Conservation (phyloP, 2,113 vertebrate species). For the Anolis carolinensis region DNA sequence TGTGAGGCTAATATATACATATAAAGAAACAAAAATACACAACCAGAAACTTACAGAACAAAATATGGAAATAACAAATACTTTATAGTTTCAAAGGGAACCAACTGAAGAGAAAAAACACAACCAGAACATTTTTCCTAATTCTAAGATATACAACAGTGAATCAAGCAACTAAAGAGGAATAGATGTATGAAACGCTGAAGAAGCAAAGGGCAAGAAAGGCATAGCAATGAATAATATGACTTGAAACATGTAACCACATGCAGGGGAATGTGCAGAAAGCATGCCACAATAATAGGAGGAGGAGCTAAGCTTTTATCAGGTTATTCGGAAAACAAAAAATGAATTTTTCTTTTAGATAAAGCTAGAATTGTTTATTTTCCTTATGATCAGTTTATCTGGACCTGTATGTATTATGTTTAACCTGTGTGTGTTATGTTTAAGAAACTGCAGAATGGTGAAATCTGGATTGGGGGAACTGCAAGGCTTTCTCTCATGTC, state of each 20-base stretch:
- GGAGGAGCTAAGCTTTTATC: conserved; percentile 14
- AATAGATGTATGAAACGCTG: background rate
- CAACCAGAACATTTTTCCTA: background rate
- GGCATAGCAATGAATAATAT: conserved; percentile 25
- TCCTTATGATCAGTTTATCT: background rate
- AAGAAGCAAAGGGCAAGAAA: conserved; percentile 8
- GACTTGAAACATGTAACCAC: conserved; percentile 36
- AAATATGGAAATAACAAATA: background rate
- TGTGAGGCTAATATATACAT: background rate
- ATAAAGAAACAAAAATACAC: background rate
- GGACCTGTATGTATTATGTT: background rate
- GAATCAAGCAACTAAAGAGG: background rate
- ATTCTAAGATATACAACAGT: background rate
- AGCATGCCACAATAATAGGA: conserved; percentile 54
- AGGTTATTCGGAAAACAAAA: conserved; percentile 21
- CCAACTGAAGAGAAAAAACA: background rate
- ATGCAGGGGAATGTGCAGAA: conserved; percentile 47
- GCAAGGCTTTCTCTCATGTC: background rate
- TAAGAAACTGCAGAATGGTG: background rate
- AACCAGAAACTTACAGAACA: background rate
- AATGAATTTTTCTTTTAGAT: conserved; percentile 41
- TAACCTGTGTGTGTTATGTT: too few species aligned
- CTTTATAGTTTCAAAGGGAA: background rate
- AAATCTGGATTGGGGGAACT: background rate
- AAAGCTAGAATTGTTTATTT: background rate